phyloP scores from a whole-genome alignment of 2,113 vertebrate genomes.

The Cottus gobio region DNA sequence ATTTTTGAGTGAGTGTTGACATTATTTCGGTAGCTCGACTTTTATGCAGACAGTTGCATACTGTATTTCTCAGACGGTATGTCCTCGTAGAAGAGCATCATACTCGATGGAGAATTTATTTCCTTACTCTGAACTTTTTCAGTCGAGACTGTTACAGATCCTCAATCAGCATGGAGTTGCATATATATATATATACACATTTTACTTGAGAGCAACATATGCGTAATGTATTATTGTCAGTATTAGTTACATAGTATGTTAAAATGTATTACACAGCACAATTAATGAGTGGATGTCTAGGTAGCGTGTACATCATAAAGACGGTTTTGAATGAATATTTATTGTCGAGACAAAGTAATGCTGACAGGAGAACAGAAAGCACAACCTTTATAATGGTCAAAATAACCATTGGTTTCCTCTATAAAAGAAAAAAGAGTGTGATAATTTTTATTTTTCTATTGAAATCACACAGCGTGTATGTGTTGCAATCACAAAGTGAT shows the following conservation, averaged over 20 bases:
- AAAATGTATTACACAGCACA: conserved; percentile 8
- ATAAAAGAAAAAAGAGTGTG: not conserved
- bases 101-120: conserved; percentile 38
- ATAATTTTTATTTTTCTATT: conserved; percentile 49
- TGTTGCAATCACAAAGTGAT: conserved; percentile 10
- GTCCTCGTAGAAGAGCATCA: conserved; percentile 38
- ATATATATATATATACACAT: not conserved
- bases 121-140: conserved; percentile 43
- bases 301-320: not conserved
- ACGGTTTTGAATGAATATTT: conserved; percentile 17
- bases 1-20: conserved; percentile 30
- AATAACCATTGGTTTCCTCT: conserved; percentile 8
- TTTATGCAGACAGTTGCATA: conserved; percentile 1
- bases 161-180: conserved; percentile 9
- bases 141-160: conserved; percentile 10
- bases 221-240: not conserved
- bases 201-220: not conserved
- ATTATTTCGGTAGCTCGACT: conserved; percentile 7
- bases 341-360: conserved; percentile 13
- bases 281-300: not conserved
- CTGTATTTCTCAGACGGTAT: not conserved
- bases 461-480: conserved; percentile 3
- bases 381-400: conserved; percentile 26
- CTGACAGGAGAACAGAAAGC: conserved; percentile 14
- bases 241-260: not conserved